Evolutionary conservation across 1,140 invertebrate species (phyloP).

Genomic region (Lordiphosa stackelbergi): DNA sequence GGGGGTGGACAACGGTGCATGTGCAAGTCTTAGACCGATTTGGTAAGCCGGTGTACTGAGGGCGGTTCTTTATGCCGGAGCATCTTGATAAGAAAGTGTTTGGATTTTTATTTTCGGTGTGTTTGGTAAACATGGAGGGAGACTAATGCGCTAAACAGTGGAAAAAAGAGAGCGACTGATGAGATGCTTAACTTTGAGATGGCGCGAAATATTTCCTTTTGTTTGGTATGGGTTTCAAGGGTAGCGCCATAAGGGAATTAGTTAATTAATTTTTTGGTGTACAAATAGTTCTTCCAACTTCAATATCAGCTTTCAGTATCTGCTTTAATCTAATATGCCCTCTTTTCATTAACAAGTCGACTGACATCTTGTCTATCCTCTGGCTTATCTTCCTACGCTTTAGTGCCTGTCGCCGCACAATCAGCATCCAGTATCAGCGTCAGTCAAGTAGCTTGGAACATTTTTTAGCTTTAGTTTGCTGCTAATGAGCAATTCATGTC

Average conservation of each 20-base stretch:
- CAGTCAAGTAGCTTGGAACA: constrained; percentile 35
- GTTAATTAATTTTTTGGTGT: too few species aligned
- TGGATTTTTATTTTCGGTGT: background rate
- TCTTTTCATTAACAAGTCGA: too few species aligned
- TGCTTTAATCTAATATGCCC: too few species aligned
- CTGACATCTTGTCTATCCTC: too few species aligned
- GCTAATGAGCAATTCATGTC: constrained; percentile 76
- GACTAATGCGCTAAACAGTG: constrained; percentile 9
- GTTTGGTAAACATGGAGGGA: background rate
- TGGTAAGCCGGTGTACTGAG: background rate
- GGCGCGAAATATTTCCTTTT: constrained; percentile 17
- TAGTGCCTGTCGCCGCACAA: too few species aligned
- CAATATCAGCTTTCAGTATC: too few species aligned
- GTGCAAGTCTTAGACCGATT: constrained; percentile 11
- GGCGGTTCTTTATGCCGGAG: background rate
- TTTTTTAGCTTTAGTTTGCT: constrained; percentile 70
- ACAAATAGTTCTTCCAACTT: too few species aligned
- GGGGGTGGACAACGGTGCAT: background rate
- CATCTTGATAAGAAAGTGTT: constrained; percentile 11
- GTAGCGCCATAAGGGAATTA: too few species aligned
- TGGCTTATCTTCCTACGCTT: too few species aligned
- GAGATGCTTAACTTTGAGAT: constrained; percentile 40
- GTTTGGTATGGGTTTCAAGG: too few species aligned
- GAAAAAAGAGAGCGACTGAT: constrained; percentile 8
- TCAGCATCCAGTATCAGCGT: constrained; percentile 2